A percentile compares a stretch with the other conserved stretches of the same genome.
These are phyloP conservation scores for Blera fallax DNA, from an alignment of 2,888 invertebrate genomes.

Conservation along the genomic window DNA sequence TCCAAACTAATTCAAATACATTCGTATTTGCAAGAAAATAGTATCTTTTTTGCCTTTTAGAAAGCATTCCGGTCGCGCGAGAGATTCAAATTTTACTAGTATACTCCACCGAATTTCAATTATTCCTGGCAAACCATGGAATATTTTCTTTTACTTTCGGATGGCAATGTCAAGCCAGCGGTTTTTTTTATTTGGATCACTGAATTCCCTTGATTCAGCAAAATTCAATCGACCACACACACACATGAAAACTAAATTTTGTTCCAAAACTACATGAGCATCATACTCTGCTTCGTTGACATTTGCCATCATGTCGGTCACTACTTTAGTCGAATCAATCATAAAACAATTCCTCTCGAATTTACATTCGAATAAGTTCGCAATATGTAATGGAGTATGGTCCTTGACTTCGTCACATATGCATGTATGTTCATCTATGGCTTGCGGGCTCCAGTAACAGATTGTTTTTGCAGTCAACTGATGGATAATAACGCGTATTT, in stretches of 20 bases:
- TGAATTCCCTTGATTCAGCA: conserved; percentile 39
- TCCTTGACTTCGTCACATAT: conserved; percentile 3
- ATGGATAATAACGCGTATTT: background rate
- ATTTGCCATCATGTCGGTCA: conserved; percentile 6
- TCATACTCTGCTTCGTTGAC: background rate
- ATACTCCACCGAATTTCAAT: conserved; percentile 27
- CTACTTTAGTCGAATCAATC: conserved; percentile 50
- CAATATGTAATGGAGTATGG: conserved; percentile 24
- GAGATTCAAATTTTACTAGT: conserved; percentile 24
- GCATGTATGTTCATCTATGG: no score
- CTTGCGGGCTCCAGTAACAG: conserved; percentile 6
- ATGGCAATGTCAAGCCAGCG: background rate
- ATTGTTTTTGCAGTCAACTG: conserved; percentile 21
- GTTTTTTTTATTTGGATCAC: background rate
- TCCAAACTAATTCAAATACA: background rate
- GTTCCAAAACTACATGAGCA: conserved; percentile 7
- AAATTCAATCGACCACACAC: conserved; percentile 23
- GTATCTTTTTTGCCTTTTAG: background rate
- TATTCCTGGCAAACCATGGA: conserved; percentile 14
- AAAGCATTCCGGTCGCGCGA: background rate
- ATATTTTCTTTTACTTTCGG: conserved; percentile 49
- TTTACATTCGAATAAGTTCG: conserved; percentile 47
- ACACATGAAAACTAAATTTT: conserved; percentile 7
- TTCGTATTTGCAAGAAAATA: background rate
- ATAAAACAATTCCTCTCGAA: conserved; percentile 51